Evolutionary conservation across 2,797 vertebrate genomes (phyloP), one percentile per base, ranked within the genome.

Genomic region (Macroramphosus scolopax): DNA sequence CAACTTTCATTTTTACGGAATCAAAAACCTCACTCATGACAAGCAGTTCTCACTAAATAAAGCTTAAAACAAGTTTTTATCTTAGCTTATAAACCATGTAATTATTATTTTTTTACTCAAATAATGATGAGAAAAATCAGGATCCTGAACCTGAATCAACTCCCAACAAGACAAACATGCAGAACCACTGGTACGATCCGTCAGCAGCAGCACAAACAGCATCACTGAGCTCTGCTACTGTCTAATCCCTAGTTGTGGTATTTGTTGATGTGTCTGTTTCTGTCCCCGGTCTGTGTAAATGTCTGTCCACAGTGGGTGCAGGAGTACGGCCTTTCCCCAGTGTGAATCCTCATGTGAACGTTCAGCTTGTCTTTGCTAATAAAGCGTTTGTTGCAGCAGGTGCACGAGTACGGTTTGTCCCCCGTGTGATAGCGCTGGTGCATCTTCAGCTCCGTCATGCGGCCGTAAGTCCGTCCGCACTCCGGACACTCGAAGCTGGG

Each of bases 341-440:
- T 88, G 80, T 88, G 86, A 0, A 75, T 80, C 57, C 85, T 72
- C 81, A 86, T 84, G 66, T 88, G 86, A 4, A 85, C 81, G 3
- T 77, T 85, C 36, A 88, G 77, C 18, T 87, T 86, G 74, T 86
- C 63, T 48, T 83, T 83, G 61, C 75, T 84, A 13, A 86, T 67
- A 1, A 88, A 88, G 58, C 81, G 78, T 7, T 87, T 87, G 67
- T 1, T 74, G 69, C 86, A 87, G 74, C 77, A 84, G 17, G 69
- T 75, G 77, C 86, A 88, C 0, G 62, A 34, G 3, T 81, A 77
- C 0, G 86, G 84, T 37, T 83, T 86, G 22, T 87, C 85, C 10
- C 86, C 86, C 0, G 84, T 88, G 81, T 88, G 86, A 26, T 84
- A 81, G 8, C 86, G 82, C 55, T 87, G 84, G 70, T 88, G 86